Percentiles rank a stretch among this genome's conserved stretches.
phyloP scores from a whole-genome alignment of 2,888 invertebrate species.

The Rhyacophila evoluta region DNA sequence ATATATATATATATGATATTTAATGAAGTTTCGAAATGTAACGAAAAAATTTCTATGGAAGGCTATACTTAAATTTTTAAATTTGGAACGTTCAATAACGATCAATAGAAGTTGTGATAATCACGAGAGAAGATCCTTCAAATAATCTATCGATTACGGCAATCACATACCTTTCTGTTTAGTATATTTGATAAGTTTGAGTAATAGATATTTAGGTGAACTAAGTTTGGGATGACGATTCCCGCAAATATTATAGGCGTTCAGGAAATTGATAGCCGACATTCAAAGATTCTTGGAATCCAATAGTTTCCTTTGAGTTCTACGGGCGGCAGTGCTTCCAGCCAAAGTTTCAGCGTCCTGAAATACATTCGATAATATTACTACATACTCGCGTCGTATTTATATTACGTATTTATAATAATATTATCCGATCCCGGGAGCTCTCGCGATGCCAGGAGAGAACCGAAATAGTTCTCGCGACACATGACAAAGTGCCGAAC shows the following conservation, averaged over 20 bases:
- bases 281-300: neutral
- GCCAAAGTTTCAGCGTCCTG: neutral
- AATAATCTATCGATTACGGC: too few species aligned
- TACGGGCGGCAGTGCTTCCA: neutral
- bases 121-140: too few species aligned
- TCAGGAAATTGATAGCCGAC: too few species aligned
- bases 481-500: neutral
- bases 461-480: neutral
- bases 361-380: conserved; percentile 8
- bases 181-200: too few species aligned
- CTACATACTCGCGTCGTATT: neutral
- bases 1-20: too few species aligned
- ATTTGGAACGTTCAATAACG: too few species aligned
- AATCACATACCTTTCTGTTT: too few species aligned
- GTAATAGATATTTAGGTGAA: neutral
- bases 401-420: conserved; percentile 9
- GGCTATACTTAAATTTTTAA: too few species aligned
- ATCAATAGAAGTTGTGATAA: too few species aligned
- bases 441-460: neutral
- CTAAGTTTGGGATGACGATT: neutral
- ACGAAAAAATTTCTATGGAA: too few species aligned
- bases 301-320: neutral
- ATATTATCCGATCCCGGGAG: conserved; percentile 16
- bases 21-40: too few species aligned
- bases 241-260: too few species aligned